phyloP scores from a whole-genome alignment of 2,113 vertebrate species.

The Pelecanoides urinatrix region DNA sequence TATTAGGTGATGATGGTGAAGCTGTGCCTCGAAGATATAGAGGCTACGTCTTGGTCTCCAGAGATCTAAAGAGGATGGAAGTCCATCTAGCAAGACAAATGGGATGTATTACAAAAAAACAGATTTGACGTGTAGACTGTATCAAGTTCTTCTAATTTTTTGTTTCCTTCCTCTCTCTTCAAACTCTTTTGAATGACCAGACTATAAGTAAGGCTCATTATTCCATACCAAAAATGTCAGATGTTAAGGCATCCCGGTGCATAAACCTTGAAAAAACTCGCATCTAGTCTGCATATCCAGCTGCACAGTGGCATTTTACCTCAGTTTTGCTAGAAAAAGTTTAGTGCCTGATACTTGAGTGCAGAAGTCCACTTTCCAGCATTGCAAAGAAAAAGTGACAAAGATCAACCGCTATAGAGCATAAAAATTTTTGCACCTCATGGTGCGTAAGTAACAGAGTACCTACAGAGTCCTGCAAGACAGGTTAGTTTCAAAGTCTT shows the following conservation, averaged over 20 bases:
- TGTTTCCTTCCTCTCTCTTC: background rate
- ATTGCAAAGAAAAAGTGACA: background rate
- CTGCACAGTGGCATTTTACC: background rate
- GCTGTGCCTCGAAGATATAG: rapidly evolving
- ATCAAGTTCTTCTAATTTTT: background rate
- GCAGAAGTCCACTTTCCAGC: background rate
- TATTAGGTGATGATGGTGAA: background rate
- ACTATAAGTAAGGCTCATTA: background rate
- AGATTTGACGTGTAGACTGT: background rate
- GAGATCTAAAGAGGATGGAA: background rate
- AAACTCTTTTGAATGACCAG: background rate
- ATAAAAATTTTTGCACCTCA: background rate
- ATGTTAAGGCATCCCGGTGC: background rate
- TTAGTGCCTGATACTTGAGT: background rate
- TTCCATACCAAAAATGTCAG: background rate
- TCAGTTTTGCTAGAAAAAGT: background rate
- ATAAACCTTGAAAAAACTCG: background rate
- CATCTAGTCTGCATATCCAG: background rate
- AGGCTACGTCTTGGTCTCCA: background rate
- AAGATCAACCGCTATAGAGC: background rate
- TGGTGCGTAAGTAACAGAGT: background rate
- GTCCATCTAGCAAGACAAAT: background rate
- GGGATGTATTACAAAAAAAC: background rate
- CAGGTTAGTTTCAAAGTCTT: background rate
- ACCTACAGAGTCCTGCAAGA: background rate